Conservation (phyloP, 2,113 vertebrate genomes). For the Chloropsis cyanopogon region DNA sequence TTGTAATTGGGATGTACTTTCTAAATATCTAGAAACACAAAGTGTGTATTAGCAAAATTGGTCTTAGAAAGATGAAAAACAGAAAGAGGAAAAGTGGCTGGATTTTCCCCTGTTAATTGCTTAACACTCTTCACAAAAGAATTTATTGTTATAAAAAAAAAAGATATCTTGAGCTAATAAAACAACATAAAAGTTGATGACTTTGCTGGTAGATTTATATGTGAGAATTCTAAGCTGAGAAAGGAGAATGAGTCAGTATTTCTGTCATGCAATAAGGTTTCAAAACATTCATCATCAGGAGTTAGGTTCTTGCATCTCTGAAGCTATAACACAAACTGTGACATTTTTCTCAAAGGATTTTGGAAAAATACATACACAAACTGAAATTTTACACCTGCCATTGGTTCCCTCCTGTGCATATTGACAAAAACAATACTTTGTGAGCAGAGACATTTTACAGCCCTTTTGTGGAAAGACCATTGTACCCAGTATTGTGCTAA, state of each 20-base stretch:
- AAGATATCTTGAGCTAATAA: background rate
- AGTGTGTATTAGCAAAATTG: background rate
- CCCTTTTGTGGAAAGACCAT: background rate
- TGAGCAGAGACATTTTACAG: background rate
- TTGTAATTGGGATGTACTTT: background rate
- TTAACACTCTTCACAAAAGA: background rate
- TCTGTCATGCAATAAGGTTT: slow-evolving; percentile 49
- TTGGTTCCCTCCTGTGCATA: background rate
- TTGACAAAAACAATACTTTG: background rate
- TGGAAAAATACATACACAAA: background rate
- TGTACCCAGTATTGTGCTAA: background rate
- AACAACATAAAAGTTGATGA: background rate
- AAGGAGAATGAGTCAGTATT: slow-evolving; percentile 55
- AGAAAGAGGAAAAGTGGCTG: background rate
- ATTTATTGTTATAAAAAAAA: background rate
- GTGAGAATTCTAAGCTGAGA: slow-evolving; percentile 26
- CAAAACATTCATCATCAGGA: slow-evolving; percentile 57
- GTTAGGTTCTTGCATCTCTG: slow-evolving; percentile 51
- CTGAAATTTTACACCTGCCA: slow-evolving; percentile 25
- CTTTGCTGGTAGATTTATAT: slow-evolving; percentile 31
- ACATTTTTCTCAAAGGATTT: background rate
- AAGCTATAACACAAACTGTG: slow-evolving; percentile 37
- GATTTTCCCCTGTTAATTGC: background rate
- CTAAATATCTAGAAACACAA: background rate
- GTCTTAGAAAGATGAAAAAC: background rate